phyloP scores from a whole-genome alignment of 2,888 invertebrate species.

The Hirtodrosophila confusa region DNA sequence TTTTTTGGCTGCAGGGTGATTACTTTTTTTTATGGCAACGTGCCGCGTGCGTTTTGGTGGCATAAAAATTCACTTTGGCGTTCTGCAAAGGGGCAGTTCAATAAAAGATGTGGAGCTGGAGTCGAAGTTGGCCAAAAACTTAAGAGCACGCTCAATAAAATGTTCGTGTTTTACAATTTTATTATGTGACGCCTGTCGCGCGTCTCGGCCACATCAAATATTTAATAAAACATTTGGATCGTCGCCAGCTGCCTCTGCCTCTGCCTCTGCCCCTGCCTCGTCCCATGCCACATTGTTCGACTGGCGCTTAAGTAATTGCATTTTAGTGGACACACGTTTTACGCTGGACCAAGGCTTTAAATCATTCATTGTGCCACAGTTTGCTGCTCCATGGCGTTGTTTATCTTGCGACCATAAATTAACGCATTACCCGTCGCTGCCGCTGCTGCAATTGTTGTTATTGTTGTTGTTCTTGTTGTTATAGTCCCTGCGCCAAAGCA shows the following conservation, averaged over 20 bases:
- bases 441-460: slow-evolving; percentile 2
- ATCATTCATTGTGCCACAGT: slow-evolving; percentile 49
- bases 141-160: slow-evolving; percentile 68
- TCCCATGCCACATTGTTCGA: slow-evolving; percentile 40
- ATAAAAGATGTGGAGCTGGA: slow-evolving; percentile 34
- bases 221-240: slow-evolving; percentile 55
- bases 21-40: slow-evolving; percentile 20
- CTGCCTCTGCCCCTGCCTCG: not conserved
- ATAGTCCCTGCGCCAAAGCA: slow-evolving; percentile 55
- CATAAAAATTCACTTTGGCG: slow-evolving; percentile 73
- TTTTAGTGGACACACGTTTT: slow-evolving; percentile 73
- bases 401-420: slow-evolving; percentile 78
- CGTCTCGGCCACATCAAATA: slow-evolving; percentile 59
- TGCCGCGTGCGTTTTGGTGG: slow-evolving; percentile 64
- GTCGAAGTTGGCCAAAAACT: slow-evolving; percentile 14
- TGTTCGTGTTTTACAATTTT: slow-evolving; percentile 81
- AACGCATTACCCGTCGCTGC: slow-evolving; percentile 63
- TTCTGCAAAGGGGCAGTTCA: slow-evolving; percentile 34
- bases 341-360: slow-evolving; percentile 57
- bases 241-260: slow-evolving; percentile 1
- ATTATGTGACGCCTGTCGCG: slow-evolving; percentile 73
- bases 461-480: slow-evolving; percentile 27
- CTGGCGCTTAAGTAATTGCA: slow-evolving; percentile 71
- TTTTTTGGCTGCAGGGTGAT: no score
- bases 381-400: slow-evolving; percentile 43